Base-by-base conservation (phyloP, 2,888 invertebrate species). In the Amphipoea oculea region DNA sequence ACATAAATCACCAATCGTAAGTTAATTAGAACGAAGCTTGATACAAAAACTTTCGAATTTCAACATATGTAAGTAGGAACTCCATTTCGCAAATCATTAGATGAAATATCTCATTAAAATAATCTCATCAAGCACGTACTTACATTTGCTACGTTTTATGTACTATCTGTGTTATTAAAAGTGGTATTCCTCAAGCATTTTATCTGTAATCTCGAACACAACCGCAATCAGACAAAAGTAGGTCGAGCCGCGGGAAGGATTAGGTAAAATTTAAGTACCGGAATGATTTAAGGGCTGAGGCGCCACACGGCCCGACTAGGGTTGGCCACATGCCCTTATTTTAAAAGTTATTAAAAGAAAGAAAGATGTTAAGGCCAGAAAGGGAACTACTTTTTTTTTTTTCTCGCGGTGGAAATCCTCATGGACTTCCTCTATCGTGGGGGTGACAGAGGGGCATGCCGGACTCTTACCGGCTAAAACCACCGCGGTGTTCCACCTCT, bases 241-340 rank as follows among this genome's bases (percentile, higher is more conserved):
- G 93, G 92, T 91, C 91, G 90, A 89, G 87, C 73, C 78, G 86
- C 86, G 85, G 89, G 88, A 89, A 90, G 93, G 94, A 93, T 94
- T 94, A 93, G 89, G 90, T 90, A 90, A 93, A 94, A 94, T 93
- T 93, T 93, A 93, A 94, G 92, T 91, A 93, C 91, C 92, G 88
- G 86, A 92, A 93, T 93, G 92, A 93, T 93, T 92, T 87, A 89
- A 89, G 82, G 88, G 79, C 72, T 70, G 76, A 73, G 82, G 80
- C 69, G 85, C 85, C 82, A 82, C 84, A 83, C 86, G 79, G 84
- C 66, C 69, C 66, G 12, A 62, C 20, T 71, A 89, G 89, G 88
- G 89, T 45, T 89, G 88, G 60, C 73, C 63, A 9, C 48, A 4
- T n/a, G 11, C 57, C 76, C 51, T 80, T 51, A 29, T 29, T 60